Evolutionary conservation across 1,140 invertebrate genomes (phyloP), one percentile per base, ranked within the genome.

Genomic region (Meteorus sp.): DNA sequence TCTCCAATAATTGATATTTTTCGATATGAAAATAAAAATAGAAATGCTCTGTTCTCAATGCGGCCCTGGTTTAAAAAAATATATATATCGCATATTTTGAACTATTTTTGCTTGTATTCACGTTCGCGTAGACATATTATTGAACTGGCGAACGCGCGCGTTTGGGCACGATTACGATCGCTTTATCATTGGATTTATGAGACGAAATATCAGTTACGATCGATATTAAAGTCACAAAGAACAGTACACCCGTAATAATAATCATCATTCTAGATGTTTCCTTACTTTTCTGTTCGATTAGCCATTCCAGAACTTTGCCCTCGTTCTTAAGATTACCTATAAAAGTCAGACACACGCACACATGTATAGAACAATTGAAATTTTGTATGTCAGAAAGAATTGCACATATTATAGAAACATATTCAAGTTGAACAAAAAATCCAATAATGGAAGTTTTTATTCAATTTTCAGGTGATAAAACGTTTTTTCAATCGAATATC

Each of bases 281-380:
- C 91, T 93, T 92, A 93, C 91, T 92, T 88, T 93, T 92, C 85
- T 94, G 91, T 84, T 93, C 89, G 84, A 94, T 85, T 84, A 94
- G 89, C 92, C 92, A 95, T 84, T 92, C 89, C 84, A 96, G 88
- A 82, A 96, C 93, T 85, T 91, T 91, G 79, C 94, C 90, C 87
- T 95, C 94, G 76, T 95, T 91, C 84, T 89, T 92, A 84, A 96
- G 89, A 86, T 96, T 91, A 84, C 93, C 93, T 95, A 86, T 73
- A 89, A 89, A 86, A 82, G 72, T 75, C 71, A 74, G 61, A 63
- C 69, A 78, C 64, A 75, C 64, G 69, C 67, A 70, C 69, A 72
- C 70, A 53, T 63, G 39, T 63, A 63, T 63, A 62, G 56, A 58
- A 48, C 59, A 55, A 59, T 59, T 57, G 20, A 44, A 22, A 54